A percentile compares a stretch with the other conserved stretches of the same genome.
phyloP scores from a whole-genome alignment of 1,140 invertebrate species.

The Portunus trituberculatus region DNA sequence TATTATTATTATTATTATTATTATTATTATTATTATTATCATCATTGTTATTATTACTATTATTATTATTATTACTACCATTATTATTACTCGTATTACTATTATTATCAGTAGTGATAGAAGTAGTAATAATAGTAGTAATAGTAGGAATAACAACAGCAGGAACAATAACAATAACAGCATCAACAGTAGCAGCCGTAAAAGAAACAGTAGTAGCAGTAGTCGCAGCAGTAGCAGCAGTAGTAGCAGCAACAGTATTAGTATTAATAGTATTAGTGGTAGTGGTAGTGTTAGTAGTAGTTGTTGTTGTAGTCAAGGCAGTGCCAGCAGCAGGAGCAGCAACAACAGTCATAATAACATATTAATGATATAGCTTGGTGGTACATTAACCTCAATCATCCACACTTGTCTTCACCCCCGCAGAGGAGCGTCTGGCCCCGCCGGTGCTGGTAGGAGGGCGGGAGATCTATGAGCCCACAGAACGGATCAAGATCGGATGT shows the following conservation, averaged over 20 bases:
- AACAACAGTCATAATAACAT: too few species aligned
- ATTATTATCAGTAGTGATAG: not conserved
- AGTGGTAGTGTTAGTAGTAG: not conserved
- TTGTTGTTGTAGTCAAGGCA: too few species aligned
- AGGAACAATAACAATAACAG: not conserved
- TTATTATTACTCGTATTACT: not conserved
- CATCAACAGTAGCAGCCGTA: not conserved
- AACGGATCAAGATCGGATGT: conserved; percentile 32
- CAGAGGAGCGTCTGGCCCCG: conserved; percentile 28
- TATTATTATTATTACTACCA: too few species aligned
- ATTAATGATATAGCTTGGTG: too few species aligned
- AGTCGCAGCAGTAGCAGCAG: not conserved
- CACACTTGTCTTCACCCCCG: not conserved
- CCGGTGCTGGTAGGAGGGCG: conserved; percentile 45
- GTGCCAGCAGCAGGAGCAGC: too few species aligned
- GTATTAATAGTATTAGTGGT: not conserved
- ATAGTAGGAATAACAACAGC: not conserved
- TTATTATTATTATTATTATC: too few species aligned
- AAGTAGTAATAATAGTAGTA: not conserved
- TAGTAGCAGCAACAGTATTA: not conserved
- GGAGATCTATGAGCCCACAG: conserved; percentile 46
- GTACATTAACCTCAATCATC: not conserved
- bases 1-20: too few species aligned
- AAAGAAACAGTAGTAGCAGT: not conserved
- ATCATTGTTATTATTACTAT: too few species aligned